Evolutionary conservation across 2,113 vertebrate genomes (phyloP).

Genomic region (Crotalus helleri): DNA sequence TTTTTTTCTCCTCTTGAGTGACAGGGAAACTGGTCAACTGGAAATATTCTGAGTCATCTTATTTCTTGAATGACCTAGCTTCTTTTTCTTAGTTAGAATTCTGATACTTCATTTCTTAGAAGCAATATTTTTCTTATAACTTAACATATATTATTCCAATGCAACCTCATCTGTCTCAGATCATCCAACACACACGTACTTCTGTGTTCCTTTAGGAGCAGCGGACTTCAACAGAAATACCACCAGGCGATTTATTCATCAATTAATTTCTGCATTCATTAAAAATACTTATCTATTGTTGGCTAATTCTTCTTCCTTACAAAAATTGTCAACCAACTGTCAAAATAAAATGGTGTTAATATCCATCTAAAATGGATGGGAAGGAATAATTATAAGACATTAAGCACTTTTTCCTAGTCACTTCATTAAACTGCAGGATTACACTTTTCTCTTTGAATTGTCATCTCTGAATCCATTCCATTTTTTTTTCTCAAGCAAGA

Average conservation of each 20-base stretch:
- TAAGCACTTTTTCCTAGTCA: neutral
- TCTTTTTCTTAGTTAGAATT: neutral
- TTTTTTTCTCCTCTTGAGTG: neutral
- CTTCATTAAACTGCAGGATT: neutral
- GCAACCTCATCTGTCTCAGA: neutral
- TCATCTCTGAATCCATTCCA: neutral
- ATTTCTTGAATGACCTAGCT: neutral
- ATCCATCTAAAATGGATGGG: neutral
- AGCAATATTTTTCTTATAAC: neutral
- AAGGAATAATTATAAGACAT: neutral
- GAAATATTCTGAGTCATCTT: neutral
- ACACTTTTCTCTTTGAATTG: neutral
- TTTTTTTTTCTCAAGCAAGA: neutral
- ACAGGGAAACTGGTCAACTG: neutral
- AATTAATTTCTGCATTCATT: neutral
- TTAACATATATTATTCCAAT: neutral
- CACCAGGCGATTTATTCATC: neutral
- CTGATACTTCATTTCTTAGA: neutral
- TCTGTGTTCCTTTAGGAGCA: neutral
- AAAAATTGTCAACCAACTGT: neutral
- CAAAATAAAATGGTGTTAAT: neutral
- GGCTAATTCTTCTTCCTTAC: neutral
- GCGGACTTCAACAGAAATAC: neutral
- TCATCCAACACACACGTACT: neutral
- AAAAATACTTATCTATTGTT: neutral